These are phyloP conservation scores for Hypercompe scribonia DNA, from an alignment of 2,888 invertebrate species.

Conservation along the genomic window DNA sequence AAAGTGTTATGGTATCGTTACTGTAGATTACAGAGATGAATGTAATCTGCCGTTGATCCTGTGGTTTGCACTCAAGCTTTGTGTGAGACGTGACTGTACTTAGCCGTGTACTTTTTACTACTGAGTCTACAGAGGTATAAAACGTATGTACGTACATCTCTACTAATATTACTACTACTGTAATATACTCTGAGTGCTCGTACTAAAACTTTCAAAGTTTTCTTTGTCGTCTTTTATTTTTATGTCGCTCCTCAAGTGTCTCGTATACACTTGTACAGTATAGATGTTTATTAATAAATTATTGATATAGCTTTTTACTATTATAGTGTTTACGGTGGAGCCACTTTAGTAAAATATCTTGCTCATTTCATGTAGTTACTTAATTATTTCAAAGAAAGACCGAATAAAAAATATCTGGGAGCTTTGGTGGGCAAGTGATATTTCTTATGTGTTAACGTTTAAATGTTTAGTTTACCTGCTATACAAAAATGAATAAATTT, in stretches of 20 bases:
- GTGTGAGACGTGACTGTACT: not conserved
- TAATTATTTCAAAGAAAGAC: not conserved
- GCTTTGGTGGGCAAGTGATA: not conserved
- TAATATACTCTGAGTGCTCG: constrained; percentile 6
- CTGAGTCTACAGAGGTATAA: not conserved
- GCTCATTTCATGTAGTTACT: not conserved
- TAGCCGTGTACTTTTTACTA: not conserved
- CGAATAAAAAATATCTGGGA: not conserved
- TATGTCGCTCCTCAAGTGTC: constrained; percentile 5
- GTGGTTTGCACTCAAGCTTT: not conserved
- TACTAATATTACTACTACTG: not conserved
- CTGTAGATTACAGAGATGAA: not conserved
- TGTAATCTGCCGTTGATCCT: not conserved
- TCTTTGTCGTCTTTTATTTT: constrained; percentile 1
- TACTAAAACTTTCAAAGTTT: constrained; percentile 16
- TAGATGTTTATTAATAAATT: not conserved
- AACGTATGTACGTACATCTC: not conserved
- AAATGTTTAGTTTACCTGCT: too few species aligned
- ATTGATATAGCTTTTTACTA: not conserved
- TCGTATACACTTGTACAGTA: not conserved
- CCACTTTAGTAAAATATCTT: not conserved
- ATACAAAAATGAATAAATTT: too few species aligned
- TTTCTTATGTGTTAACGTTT: too few species aligned
- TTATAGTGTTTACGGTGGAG: not conserved
- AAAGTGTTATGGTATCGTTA: too few species aligned